Evolutionary conservation across 1,140 invertebrate species (phyloP), one percentile per base, ranked within the genome.

Genomic region (Aphelenchoides besseyi): DNA sequence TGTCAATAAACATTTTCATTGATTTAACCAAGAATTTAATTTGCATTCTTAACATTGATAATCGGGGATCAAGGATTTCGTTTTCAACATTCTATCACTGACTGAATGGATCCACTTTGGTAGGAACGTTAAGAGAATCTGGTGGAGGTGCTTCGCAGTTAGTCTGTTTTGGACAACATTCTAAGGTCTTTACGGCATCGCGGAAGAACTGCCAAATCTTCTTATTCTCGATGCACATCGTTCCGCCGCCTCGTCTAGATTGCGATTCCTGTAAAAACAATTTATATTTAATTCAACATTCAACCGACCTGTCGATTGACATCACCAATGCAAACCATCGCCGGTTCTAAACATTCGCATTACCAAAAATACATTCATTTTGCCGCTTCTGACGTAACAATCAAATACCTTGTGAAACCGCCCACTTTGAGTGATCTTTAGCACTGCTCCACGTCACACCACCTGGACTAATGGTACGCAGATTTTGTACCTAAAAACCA

Each of bases 391-490:
- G n/a, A n/a, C n/a, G n/a, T n/a, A n/a, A n/a, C n/a, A n/a, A n/a
- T n/a, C n/a, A n/a, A n/a, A n/a, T n/a, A n/a, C n/a, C n/a, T 5
- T 59, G 5, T 5, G 5, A 88, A 1, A 94, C 89, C 0, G 91
- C 90, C 92, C 93, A 95, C 85, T 96, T 96, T 0, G 92, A 92
- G 85, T 96, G 94, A 85, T 96, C 93, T 52, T 88, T 87, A 28
- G 89, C 88, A 0, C 89, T 90, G 16, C 87, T 88, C 81, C 92
- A 94, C 28, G 18, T 26, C 26, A 64, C 26, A 9, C 36, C 53
- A 41, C 26, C 67, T 9, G 41, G 54, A 16, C 35, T 36, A 26
- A 69, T 18, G 0, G 67, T 68, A 9, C 76, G 59, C 9, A 81
- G 64, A 52, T 71, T 48, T 16, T 75, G 26, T 41, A 86, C 71